Percentiles rank a stretch among this genome's conserved stretches.
Conservation (phyloP, 2,113 vertebrate species). For the Zosterops pallidus region DNA sequence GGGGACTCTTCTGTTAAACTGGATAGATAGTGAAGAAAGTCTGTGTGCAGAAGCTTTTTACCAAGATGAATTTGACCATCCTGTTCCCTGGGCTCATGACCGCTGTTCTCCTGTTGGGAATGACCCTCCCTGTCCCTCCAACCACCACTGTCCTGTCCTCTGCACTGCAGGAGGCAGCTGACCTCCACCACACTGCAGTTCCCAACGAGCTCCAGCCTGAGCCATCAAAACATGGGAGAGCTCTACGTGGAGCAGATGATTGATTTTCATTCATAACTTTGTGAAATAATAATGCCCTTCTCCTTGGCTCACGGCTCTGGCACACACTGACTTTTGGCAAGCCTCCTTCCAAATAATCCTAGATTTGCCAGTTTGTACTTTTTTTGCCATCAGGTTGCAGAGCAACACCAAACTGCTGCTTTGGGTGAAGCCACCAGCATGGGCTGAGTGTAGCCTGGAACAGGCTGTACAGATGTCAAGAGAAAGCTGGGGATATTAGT, state of each 20-base stretch:
- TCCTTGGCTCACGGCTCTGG: background rate
- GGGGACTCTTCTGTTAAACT: too few species aligned
- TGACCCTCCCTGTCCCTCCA: background rate
- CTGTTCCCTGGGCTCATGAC: background rate
- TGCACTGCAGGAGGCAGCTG: background rate
- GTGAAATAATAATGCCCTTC: background rate
- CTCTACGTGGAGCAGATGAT: background rate
- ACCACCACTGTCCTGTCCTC: background rate
- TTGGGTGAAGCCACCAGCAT: background rate
- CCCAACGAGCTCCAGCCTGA: accelerated
- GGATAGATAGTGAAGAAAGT: too few species aligned
- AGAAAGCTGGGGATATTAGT: slow-evolving; percentile 19
- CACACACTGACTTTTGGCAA: background rate
- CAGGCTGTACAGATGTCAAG: background rate
- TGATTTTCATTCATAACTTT: background rate
- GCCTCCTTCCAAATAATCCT: background rate
- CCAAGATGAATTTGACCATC: background rate
- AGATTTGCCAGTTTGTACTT: background rate
- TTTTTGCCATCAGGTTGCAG: background rate
- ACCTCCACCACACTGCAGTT: accelerated
- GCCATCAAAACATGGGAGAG: background rate
- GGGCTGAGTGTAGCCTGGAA: background rate
- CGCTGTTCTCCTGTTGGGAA: accelerated
- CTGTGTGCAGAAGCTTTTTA: background rate
- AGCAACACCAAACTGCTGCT: background rate